Base-by-base conservation (phyloP, 2,113 vertebrate genomes). In the Copsychus sechellarum region DNA sequence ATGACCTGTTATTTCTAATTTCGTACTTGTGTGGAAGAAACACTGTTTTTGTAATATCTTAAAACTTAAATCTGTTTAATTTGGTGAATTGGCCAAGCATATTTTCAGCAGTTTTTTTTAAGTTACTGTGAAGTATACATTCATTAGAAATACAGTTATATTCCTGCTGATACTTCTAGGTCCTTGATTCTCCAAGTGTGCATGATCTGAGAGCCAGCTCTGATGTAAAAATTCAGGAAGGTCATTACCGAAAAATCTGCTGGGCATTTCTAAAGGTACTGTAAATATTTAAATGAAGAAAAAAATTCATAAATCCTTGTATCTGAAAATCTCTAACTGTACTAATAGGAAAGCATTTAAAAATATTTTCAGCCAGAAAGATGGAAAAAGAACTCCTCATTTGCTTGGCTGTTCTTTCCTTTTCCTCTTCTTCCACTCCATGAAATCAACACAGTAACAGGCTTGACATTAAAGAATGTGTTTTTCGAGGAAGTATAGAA, bases 241-340 rank as follows among this genome's bases (percentile, higher is more conserved):
- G 97, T 86, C 98, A 97, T 77, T 99, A 99, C 96, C 98, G 98
- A 66, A 99, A 99, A 97, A 98, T 99, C 64, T 99, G 99, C 7
- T 99, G 99, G 99, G 99, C 99, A 16, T 99, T 99, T 98, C 97
- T 99, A 47, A 99, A 99, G 99, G 99, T 99, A 97, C 51, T 70
- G 82, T 84, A 47, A 42, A 36, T 76, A 69, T 64, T 66, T 72
- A 33, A 76, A 91, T 57, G 33, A 88, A 88, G 29, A 90, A 95
- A 42, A 53, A 48, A 57, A 47, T 38, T 33, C 14, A 19, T 34
- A 36, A 57, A 64, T 47, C 1, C 21, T 85, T 65, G 62, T 70
- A 38, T 61, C 4, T 81, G 47, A 72, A 88, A 78, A n/a, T 79
- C 11, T 19, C 8, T 42, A 26, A 26, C 16, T 2, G 0, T 53